These are phyloP conservation scores for Sphyrna mokarran DNA, from an alignment of 2,113 vertebrate genomes.

Conservation along the genomic window DNA sequence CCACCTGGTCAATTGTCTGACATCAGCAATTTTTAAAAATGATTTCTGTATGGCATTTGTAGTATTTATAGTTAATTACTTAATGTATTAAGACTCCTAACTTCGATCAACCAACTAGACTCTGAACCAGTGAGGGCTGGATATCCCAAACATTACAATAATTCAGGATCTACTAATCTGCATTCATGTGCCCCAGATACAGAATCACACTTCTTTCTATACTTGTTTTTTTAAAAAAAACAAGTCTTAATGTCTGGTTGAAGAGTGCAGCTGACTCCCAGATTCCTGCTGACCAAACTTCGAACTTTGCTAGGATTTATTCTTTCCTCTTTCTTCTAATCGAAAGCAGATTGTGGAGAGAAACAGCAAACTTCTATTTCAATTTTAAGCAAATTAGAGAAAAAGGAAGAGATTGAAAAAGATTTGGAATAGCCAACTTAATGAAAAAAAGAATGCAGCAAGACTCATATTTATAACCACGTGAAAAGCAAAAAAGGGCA, in stretches of 20 bases:
- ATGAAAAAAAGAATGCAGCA: not conserved
- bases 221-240: not conserved
- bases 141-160: not conserved
- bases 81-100: not conserved
- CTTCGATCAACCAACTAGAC: not conserved
- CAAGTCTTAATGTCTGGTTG: not conserved
- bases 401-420: not conserved
- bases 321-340: conserved; percentile 20
- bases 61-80: not conserved
- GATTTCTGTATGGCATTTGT: not conserved
- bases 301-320: conserved; percentile 14
- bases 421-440: not conserved
- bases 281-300: not conserved
- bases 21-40: not conserved
- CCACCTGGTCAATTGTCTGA: not conserved
- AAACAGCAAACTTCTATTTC: not conserved
- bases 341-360: not conserved
- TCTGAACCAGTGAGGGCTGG: not conserved
- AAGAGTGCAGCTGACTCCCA: not conserved
- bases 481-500: not conserved
- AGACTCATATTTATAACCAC: not conserved
- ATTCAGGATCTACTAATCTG: not conserved
- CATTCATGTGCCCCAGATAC: not conserved
- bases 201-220: not conserved
- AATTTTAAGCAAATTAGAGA: not conserved